A percentile compares a stretch with the other conserved stretches of the same genome.
Conservation (phyloP, 2,113 vertebrate genomes). For the Ictalurus furcatus region DNA sequence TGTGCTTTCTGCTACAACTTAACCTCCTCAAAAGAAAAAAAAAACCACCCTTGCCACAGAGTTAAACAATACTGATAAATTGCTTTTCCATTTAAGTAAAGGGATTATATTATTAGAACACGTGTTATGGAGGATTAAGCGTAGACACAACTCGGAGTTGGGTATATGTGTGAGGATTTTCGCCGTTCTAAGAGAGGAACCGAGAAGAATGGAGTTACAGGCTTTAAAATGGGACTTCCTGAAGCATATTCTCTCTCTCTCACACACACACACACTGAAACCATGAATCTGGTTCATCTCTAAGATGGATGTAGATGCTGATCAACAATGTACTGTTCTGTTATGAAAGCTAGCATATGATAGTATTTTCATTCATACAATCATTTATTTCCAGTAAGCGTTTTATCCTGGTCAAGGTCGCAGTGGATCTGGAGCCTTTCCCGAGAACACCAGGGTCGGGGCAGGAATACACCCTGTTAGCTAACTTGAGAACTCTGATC, state of each 20-base stretch:
- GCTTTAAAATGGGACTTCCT: neutral
- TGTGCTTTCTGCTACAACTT: conserved; percentile 39
- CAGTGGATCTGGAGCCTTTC: neutral
- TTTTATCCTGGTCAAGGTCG: neutral
- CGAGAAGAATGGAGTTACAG: conserved; percentile 28
- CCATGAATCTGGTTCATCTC: neutral
- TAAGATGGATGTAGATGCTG: neutral
- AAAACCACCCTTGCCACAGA: conserved; percentile 32
- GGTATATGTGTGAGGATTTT: conserved; percentile 12
- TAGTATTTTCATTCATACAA: neutral
- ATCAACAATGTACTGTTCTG: neutral
- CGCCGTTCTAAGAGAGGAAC: neutral
- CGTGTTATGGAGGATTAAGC: conserved; percentile 40
- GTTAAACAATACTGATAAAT: conserved; percentile 36
- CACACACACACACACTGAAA: too few relatives aligned
- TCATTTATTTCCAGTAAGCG: neutral
- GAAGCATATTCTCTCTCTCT: neutral
- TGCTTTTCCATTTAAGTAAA: conserved; percentile 48
- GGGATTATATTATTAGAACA: conserved; percentile 55
- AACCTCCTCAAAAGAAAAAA: neutral
- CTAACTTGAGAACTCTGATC: neutral
- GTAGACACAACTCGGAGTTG: neutral
- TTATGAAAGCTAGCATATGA: neutral
- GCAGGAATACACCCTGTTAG: neutral
- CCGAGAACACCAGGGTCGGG: neutral